Base-by-base conservation (phyloP, 2,113 vertebrate genomes). In the Pimephales promelas region DNA sequence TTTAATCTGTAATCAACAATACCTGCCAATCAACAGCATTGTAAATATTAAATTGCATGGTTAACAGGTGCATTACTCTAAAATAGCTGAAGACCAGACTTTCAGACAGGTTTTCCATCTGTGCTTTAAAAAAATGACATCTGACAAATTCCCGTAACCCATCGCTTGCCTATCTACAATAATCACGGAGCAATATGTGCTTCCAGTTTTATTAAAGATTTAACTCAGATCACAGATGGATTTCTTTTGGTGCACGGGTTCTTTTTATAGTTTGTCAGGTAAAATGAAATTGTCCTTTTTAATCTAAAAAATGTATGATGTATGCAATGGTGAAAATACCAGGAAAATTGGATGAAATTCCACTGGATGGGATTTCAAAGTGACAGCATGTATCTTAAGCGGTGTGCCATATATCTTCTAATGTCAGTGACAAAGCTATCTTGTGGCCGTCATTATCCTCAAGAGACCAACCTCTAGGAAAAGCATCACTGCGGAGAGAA, bases 371-470 rank as follows among this genome's bases (percentile, higher is more conserved):
- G 43, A 80, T 66, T 80, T 52, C 78, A 68, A 57, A 77, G 26
- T 47, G 77, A 79, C 59, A 79, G 24, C 77, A 62, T 47, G 59
- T 56, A n/a, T 57, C 52, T 57, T 77, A 77, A 54, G 14, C n/a
- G 79, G 26, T n/a, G 61, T 31, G 78, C 45, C 26, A 81, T 81
- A 56, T 8, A 52, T 81, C 62, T 40, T 70, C 18, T 81, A 11
- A 54, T 81, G 79, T 81, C 79, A 81, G 79, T 56, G 28, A 81
- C 28, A 70, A 56, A 81, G 79, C 22, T 22, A 56, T 56, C 28
- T 40, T 70, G 24, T n/a, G 18, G 64, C 62, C 31, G 47, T 52
- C 79, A 54, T 70, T 66, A 81, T 81, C 79, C 45, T 54, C 28
- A 70, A 54, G 45, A 54, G 28, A 81, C 62, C 47, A 34, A 81